Percentiles rank a stretch among this genome's conserved stretches.
phyloP scores from a whole-genome alignment of 2,888 invertebrate genomes.

The Stomorhina lunata region DNA sequence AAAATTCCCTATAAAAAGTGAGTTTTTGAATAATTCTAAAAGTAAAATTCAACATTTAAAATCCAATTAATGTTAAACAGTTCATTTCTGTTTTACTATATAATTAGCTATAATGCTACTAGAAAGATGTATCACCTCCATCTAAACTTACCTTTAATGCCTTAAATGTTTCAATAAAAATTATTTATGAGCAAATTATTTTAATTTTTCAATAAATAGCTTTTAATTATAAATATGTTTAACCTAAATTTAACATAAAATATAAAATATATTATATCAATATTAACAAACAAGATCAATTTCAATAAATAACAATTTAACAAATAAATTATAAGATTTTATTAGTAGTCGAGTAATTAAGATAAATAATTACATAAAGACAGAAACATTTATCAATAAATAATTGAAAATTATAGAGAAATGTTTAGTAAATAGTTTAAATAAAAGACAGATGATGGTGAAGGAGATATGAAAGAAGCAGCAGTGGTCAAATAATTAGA shows the following conservation, averaged over 20 bases:
- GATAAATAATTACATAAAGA: conserved; percentile 3
- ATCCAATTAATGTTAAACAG: too few species aligned
- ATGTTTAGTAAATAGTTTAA: too few species aligned
- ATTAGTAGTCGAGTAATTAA: background rate
- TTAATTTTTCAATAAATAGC: background rate
- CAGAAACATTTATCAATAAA: background rate
- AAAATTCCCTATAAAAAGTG: too few species aligned
- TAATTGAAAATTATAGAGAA: background rate
- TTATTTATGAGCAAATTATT: too few species aligned
- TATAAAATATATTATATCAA: background rate
- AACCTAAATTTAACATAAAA: conserved; percentile 2
- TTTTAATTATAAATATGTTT: background rate
- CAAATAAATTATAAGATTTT: conserved; percentile 14
- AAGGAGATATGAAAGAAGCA: background rate
- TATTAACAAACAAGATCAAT: background rate
- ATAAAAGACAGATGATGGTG: conserved; percentile 5
- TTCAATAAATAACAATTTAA: conserved; percentile 28
- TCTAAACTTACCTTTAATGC: too few species aligned
- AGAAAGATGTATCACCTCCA: too few species aligned
- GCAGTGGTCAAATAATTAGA: background rate
- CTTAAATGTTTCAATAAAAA: too few species aligned
- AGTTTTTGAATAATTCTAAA: too few species aligned
- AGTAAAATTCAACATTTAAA: too few species aligned
- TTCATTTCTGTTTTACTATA: too few species aligned
- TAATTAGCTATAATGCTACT: too few species aligned